Conservation (phyloP, 2,797 vertebrate genomes). For the Notoglanidium macrostoma region DNA sequence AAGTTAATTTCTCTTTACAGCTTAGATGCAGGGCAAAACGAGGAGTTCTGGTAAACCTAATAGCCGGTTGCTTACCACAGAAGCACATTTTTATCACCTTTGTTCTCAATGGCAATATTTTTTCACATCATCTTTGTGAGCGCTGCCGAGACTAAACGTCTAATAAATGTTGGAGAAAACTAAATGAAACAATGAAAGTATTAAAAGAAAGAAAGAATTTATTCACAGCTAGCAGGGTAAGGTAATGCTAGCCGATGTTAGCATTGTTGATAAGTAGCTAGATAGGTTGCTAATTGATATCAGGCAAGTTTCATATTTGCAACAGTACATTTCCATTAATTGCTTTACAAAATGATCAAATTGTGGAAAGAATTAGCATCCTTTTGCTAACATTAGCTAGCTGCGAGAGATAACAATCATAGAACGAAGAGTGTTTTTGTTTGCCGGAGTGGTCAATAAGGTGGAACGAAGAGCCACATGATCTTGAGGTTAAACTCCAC, state of each 20-base stretch:
- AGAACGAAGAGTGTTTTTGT: background rate
- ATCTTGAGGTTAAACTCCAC: background rate
- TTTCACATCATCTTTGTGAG: background rate
- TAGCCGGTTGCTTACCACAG: background rate
- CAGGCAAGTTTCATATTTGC: background rate
- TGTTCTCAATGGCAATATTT: background rate
- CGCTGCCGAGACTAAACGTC: background rate
- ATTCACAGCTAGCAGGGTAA: background rate
- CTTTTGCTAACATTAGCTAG: background rate
- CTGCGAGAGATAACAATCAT: background rate
- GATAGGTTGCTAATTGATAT: background rate
- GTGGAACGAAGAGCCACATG: background rate
- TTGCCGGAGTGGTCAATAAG: background rate
- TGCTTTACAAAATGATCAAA: background rate
- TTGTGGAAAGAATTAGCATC: background rate
- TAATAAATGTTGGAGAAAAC: background rate
- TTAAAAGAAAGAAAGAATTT: background rate
- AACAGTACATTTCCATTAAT: background rate
- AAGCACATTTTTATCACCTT: background rate
- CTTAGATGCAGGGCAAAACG: background rate
- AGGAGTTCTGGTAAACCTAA: background rate
- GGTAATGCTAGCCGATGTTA: background rate
- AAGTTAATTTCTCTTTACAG: background rate
- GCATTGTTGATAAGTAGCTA: background rate
- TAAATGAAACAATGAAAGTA: background rate